Conservation (phyloP, 2,888 invertebrate genomes). For the Heteropelma amictum region DNA sequence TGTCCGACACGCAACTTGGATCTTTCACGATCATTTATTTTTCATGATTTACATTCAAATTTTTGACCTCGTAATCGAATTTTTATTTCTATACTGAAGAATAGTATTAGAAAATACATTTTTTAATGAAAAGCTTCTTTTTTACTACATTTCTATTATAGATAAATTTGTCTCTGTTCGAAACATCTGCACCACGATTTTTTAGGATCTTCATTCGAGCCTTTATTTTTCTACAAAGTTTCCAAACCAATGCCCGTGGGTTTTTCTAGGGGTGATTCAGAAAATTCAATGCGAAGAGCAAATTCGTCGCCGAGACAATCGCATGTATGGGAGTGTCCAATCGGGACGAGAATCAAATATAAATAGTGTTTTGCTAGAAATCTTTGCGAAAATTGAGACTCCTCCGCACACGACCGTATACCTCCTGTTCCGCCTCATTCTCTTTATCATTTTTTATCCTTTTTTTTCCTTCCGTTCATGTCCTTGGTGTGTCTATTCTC, state of each 20-base stretch:
- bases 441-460: background rate
- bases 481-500: conserved; percentile 12
- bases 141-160: too few species aligned
- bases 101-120: too few species aligned
- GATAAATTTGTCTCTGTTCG: too few species aligned
- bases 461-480: conserved; percentile 7
- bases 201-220: too few species aligned
- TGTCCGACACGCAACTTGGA: background rate
- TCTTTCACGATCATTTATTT: background rate
- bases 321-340: background rate
- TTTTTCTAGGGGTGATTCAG: conserved; percentile 3
- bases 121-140: too few species aligned
- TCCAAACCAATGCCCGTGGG: background rate
- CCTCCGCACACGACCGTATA: conserved; percentile 49
- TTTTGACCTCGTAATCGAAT: too few species aligned
- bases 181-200: too few species aligned
- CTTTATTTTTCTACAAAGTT: too few species aligned
- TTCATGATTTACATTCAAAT: too few species aligned
- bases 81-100: too few species aligned
- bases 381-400: conserved; percentile 59
- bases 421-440: conserved; percentile 32
- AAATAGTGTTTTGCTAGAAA: conserved; percentile 14
- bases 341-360: conserved; percentile 28
- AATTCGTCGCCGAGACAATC: conserved; percentile 23
- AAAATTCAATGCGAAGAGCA: conserved; percentile 7